Evolutionary conservation across 2,113 vertebrate species (phyloP), one percentile per base, ranked within the genome.

Genomic region (Apodemus sylvaticus): DNA sequence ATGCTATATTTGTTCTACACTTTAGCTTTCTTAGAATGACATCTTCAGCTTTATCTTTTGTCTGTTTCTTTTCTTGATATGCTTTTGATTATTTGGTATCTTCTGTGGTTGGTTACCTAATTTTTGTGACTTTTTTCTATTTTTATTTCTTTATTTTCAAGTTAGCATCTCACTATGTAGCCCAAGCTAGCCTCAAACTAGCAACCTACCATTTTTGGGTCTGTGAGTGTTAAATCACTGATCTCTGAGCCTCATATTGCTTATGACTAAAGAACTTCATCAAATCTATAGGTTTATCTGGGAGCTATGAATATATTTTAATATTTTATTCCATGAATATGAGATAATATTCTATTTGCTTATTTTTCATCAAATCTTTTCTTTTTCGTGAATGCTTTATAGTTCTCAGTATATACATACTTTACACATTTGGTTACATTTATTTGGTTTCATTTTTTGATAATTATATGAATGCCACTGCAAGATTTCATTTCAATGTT

Each of bases 161-260:
- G n/a, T 16, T 31, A 62, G 24, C 2, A 51, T 71, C 36, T 88
- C 13, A 55, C 1, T 17, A 87, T n/a, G 36, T 53, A n/a, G 20
- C 7, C 19, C 20, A 87, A 36, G 12, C 45, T 70, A 36, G 3
- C 7, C 36, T 71, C 22, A 55, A 3, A 70, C 66, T 55, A 16
- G 7, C 3, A 24, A 7, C 7, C 34, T 8, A 10, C 1, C 12
- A 26, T 51, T n/a, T 36, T 71, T 8, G 14, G 22, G 3, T 4
- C 29, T 14, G 7, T n/a, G 19, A 70, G 34, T 29, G 1, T 53
- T 71, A 36, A 3, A 13, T 55, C 34, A 70, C 5, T 48, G 31
- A 51, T 70, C 48, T 70, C 12, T 53, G 34, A 12, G 0, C 20
- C 34, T 71, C 66, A 26, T 13, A n/a, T 48, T 39, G 34, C 22